Base-by-base conservation (phyloP, 2,113 vertebrate genomes). In the Urocolius indicus region DNA sequence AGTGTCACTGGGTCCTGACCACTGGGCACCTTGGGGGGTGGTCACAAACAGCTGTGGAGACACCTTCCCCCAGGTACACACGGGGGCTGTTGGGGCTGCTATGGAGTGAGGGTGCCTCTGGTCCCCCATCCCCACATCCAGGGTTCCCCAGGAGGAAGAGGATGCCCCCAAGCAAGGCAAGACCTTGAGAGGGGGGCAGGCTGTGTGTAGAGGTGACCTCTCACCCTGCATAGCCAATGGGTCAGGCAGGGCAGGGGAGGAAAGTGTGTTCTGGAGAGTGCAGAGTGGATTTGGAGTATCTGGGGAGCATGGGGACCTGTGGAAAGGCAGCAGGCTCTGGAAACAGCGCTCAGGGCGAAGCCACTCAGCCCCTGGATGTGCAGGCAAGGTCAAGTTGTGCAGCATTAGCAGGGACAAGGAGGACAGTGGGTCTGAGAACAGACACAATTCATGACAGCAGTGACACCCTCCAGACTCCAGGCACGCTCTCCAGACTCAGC, bases 141-240 rank as follows among this genome's bases (percentile, higher is more conserved):
- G 19, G 38, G 21, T 27, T 58, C 41, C 16, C n/a, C 0, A 0
- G 32, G 19, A 38, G n/a, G 45, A 21, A 3, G 2, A 2, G 3
- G 17, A 55, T 15, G 17, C 46, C 46, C 18, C 3, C 2, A 7
- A n/a, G 16, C 26, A 38, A 59, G 19, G 52, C 43, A 59, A 52
- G 7, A 54, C 43, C 10, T 7, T 34, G 6, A 17, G 9, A 8
- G 1, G 1, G 0, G 9, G 11, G 24, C 18, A 36, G 26, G 16
- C 1, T 78, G 51, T 80, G 6, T n/a, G n/a, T 36, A 23, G 30
- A 9, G 5, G 11, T 76, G 22, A 76, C 48, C 22, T 24, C 29
- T 18, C 29, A 46, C 13, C 32, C 4, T 0, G 3, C 21, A 75
- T 23, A 69, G 17, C 6, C 36, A 32, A 17, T 5, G 19, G 10